These are phyloP conservation scores for Eupithecia inturbata DNA, from an alignment of 2,888 invertebrate genomes.

Conservation along the genomic window DNA sequence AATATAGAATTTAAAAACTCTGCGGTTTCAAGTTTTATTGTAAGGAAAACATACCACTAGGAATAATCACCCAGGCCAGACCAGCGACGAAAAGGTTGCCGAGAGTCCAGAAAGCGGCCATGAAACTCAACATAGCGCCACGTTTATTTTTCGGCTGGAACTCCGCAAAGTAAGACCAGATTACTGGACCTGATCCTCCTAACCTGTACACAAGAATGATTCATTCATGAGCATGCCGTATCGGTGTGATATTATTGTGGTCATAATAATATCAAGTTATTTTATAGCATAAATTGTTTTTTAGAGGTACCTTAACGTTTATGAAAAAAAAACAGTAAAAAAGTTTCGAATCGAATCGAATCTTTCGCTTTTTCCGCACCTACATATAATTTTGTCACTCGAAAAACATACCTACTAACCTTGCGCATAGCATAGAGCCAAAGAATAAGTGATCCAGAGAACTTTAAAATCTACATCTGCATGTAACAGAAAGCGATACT, in stretches of 20 bases:
- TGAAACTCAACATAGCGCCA: conserved; percentile 95
- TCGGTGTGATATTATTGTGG: background rate
- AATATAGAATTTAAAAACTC: background rate
- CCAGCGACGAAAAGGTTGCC: conserved; percentile 97
- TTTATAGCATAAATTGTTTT: too few relatives aligned
- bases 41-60: conserved; percentile 73
- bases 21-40: background rate
- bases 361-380: background rate
- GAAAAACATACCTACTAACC: background rate
- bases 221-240: background rate
- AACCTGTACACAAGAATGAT: conserved; percentile 82
- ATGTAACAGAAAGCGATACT: conserved; percentile 73
- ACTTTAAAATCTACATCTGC: background rate
- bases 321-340: background rate
- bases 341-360: background rate
- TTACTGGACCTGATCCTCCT: conserved; percentile 95
- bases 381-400: background rate
- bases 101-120: conserved; percentile 98
- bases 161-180: conserved; percentile 98
- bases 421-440: background rate
- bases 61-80: conserved; percentile 90
- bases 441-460: background rate
- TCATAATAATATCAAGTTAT: background rate
- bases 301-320: too few relatives aligned
- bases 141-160: conserved; percentile 96